These are phyloP conservation scores for Napeogenes sylphis DNA, from an alignment of 2,888 invertebrate species.

Conservation along the genomic window DNA sequence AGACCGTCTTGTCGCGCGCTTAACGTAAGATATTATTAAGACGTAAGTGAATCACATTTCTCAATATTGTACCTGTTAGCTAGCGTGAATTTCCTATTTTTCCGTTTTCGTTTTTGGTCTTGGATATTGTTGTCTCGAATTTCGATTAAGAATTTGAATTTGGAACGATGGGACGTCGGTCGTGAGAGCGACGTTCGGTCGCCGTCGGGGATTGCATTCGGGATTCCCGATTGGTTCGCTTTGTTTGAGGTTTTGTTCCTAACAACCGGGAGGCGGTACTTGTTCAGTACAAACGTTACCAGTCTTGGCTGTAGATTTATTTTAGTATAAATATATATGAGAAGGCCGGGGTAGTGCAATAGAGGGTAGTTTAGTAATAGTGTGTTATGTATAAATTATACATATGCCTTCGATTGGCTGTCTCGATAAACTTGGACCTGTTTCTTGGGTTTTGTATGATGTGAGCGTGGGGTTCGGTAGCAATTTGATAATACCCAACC, in stretches of 20 bases:
- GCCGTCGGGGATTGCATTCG: constrained; percentile 16
- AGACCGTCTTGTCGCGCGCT: constrained; percentile 33
- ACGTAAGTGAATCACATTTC: constrained; percentile 59
- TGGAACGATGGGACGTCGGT: constrained; percentile 1
- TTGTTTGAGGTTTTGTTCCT: constrained; percentile 36
- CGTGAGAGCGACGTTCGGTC: constrained; percentile 8
- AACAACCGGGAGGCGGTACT: constrained; percentile 52
- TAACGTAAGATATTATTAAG: constrained; percentile 63
- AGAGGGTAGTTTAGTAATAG: constrained; percentile 61
- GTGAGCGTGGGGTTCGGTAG: background rate
- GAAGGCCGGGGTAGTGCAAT: constrained; percentile 76
- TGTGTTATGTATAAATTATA: constrained; percentile 48
- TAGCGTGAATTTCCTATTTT: constrained; percentile 69
- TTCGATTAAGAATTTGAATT: constrained; percentile 14
- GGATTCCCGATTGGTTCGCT: constrained; percentile 24
- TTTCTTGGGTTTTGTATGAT: constrained; percentile 11
- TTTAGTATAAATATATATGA: constrained; percentile 54
- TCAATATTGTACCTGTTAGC: constrained; percentile 69
- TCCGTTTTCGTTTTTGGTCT: constrained; percentile 40
- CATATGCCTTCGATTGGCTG: constrained; percentile 41
- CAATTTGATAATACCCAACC: background rate
- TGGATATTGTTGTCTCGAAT: constrained; percentile 60
- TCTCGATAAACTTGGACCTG: constrained; percentile 18
- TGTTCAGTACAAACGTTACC: constrained; percentile 55
- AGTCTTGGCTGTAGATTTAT: constrained; percentile 60